Conservation (phyloP, 2,888 invertebrate genomes). For the Lysandra coridon region DNA sequence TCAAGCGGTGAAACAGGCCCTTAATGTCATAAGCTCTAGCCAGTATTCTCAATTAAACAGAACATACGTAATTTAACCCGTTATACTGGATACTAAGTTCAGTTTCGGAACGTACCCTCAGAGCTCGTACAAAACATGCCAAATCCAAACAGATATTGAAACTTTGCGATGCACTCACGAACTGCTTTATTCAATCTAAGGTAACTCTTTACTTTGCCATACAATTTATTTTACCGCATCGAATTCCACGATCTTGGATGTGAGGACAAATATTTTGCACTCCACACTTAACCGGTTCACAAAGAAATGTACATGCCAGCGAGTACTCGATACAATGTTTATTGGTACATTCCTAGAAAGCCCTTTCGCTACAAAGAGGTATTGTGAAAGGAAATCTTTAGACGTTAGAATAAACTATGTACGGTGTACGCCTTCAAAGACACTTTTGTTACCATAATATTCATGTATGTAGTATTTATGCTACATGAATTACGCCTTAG, state of each 20-base stretch:
- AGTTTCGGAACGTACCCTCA: neutral
- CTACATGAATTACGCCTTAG: too few species aligned
- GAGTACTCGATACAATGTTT: conserved; percentile 34
- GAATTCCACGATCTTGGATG: conserved; percentile 36
- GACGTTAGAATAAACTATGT: neutral
- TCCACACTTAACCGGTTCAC: conserved; percentile 38
- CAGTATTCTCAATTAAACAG: too few species aligned
- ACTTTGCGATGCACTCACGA: neutral
- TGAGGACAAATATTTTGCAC: conserved; percentile 41
- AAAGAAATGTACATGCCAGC: conserved; percentile 33
- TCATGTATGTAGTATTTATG: too few species aligned
- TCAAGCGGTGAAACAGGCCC: too few species aligned
- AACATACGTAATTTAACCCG: too few species aligned
- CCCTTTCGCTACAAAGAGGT: neutral
- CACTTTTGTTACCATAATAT: neutral
- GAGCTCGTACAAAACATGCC: neutral
- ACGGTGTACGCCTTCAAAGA: neutral
- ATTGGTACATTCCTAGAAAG: conserved; percentile 16
- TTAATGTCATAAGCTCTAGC: too few species aligned
- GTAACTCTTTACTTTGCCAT: conserved; percentile 35
- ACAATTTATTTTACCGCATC: conserved; percentile 39
- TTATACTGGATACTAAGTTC: neutral
- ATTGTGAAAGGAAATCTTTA: conserved; percentile 18
- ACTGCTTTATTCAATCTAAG: conserved; percentile 29
- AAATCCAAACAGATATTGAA: neutral